phyloP scores from a whole-genome alignment of 2,113 vertebrate species.

The Eudyptes chrysolophus region DNA sequence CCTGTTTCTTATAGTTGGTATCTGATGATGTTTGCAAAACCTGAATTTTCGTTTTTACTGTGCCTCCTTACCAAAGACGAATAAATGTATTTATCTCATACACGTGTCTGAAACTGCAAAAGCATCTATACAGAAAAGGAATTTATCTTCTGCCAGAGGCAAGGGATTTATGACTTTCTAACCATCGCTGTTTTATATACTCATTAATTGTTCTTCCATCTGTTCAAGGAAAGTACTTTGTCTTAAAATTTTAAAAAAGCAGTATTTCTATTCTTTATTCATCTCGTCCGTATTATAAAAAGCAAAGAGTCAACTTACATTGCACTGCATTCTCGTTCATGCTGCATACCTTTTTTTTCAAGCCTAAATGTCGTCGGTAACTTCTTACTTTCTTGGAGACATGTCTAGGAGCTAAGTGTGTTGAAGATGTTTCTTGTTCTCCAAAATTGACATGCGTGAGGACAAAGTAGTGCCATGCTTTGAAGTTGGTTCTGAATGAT shows the following conservation, averaged over 20 bases:
- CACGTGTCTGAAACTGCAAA: not conserved
- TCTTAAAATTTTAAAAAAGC: not conserved
- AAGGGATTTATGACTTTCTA: not conserved
- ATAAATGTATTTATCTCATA: constrained; percentile 1
- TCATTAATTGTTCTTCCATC: not conserved
- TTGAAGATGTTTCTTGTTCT: not conserved
- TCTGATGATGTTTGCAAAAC: constrained; percentile 68
- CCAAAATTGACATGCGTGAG: not conserved
- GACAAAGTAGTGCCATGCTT: not conserved
- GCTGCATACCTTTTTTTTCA: not conserved
- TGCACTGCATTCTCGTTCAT: not conserved
- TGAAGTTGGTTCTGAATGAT: not conserved
- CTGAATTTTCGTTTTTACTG: constrained; percentile 30
- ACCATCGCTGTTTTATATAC: not conserved
- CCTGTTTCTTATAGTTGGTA: constrained; percentile 75
- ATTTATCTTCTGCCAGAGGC: not conserved
- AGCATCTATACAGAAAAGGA: not conserved
- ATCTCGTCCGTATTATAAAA: not conserved
- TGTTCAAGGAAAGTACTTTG: not conserved
- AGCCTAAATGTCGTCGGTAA: not conserved
- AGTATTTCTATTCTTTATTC: not conserved
- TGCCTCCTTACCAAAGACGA: constrained; percentile 12
- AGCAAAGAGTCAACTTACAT: not conserved
- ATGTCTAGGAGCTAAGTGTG: not conserved
- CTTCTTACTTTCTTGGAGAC: not conserved